These are phyloP conservation scores for Poecile atricapillus DNA, from an alignment of 2,113 vertebrate genomes.

Conservation along the genomic window DNA sequence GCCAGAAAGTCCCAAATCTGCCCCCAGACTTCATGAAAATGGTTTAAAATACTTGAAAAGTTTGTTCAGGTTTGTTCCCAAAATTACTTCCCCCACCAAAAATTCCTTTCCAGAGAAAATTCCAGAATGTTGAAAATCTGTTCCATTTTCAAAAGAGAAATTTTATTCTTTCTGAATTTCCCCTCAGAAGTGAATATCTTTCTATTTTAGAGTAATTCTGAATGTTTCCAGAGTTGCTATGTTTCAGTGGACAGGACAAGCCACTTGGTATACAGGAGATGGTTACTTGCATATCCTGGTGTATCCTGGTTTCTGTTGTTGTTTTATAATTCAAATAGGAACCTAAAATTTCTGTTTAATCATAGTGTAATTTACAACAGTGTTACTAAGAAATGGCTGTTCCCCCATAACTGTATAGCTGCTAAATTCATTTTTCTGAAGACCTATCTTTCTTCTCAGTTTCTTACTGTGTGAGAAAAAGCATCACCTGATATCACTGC, in stretches of 20 bases:
- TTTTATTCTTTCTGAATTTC: neutral
- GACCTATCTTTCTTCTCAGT: neutral
- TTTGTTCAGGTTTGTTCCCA: neutral
- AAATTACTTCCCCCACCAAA: neutral
- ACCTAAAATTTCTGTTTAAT: neutral
- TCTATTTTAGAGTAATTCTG: neutral
- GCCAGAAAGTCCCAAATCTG: neutral
- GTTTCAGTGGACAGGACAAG: neutral
- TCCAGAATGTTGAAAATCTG: neutral
- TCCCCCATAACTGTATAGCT: neutral
- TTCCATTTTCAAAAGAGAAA: neutral
- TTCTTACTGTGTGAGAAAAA: neutral
- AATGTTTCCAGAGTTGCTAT: neutral
- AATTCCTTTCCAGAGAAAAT: neutral
- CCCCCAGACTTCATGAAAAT: neutral
- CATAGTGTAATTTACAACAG: neutral
- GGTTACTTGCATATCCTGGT: neutral
- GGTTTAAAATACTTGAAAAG: neutral
- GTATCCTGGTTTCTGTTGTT: neutral
- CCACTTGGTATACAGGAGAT: neutral
- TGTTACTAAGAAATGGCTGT: neutral
- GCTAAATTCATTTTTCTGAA: neutral
- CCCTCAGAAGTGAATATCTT: neutral
- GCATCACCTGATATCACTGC: neutral
- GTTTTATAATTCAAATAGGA: neutral